Evolutionary conservation across 2,113 vertebrate genomes (phyloP).

Genomic region (Coryphaenoides rupestris): DNA sequence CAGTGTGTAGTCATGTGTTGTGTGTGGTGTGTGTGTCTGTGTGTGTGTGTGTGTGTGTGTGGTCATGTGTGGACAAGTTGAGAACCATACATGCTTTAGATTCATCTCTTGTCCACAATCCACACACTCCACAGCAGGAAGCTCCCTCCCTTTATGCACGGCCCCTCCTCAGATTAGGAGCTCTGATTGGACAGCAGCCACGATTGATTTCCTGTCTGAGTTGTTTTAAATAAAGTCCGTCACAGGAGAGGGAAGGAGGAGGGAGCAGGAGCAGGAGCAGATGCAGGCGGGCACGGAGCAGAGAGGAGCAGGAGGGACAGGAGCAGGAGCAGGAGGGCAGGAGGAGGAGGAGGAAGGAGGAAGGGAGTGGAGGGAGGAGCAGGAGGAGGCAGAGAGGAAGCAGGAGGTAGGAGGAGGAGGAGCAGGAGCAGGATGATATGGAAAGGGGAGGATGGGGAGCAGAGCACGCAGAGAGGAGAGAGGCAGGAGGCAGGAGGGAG

Average conservation of each 20-base stretch:
- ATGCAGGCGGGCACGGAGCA: too few species aligned
- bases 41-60: conserved; percentile 29
- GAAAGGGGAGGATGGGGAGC: neutral
- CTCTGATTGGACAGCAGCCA: too few species aligned
- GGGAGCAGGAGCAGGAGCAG: neutral
- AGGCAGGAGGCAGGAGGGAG: too few species aligned
- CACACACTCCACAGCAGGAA: neutral
- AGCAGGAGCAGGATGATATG: neutral
- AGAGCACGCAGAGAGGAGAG: neutral
- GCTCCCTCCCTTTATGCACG: conserved; percentile 8
- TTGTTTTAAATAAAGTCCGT: too few species aligned
- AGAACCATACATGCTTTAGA: conserved; percentile 13
- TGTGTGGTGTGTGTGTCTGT: conserved; percentile 28
- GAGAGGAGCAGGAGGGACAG: too few species aligned
- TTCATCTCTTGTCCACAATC: neutral
- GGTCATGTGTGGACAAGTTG: conserved; percentile 28
- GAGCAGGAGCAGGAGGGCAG: too few species aligned
- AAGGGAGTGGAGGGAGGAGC: too few species aligned
- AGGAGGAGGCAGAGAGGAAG: neutral
- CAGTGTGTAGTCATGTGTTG: too few species aligned
- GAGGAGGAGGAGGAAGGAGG: too few species aligned
- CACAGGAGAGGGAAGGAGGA: neutral
- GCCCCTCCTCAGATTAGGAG: too few species aligned
- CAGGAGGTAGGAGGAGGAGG: conserved; percentile 5
- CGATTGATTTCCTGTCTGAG: too few species aligned